Conservation (phyloP, 2,113 vertebrate species). For the Neofelis nebulosa region DNA sequence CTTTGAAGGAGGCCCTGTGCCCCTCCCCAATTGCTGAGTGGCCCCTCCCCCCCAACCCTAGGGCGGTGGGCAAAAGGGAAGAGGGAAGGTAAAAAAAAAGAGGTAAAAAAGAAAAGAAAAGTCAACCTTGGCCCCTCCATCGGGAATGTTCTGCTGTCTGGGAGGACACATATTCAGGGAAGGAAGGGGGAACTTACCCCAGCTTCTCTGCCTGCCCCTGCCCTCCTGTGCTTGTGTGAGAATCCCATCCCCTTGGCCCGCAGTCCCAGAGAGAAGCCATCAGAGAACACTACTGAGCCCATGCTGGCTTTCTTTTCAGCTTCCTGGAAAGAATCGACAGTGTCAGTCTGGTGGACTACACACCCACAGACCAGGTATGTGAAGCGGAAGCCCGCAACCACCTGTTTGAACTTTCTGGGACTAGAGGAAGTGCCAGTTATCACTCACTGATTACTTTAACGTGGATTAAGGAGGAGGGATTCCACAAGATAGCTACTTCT, state of each 20-base stretch:
- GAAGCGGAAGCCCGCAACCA: background rate
- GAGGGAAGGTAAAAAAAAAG: background rate
- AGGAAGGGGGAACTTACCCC: background rate
- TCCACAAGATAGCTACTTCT: background rate
- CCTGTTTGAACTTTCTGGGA: background rate
- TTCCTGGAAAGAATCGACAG: slow-evolving; percentile 99
- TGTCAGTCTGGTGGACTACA: slow-evolving; percentile 98
- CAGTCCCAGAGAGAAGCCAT: background rate
- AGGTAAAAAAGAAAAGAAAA: background rate
- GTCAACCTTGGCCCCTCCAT: no score
- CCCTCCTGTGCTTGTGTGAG: background rate
- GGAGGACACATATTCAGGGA: background rate
- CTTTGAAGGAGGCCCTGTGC: background rate
- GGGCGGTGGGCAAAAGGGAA: background rate
- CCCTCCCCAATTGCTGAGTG: background rate
- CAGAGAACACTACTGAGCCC: background rate
- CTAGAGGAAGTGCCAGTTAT: background rate
- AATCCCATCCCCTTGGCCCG: accelerated
- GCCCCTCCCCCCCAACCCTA: background rate
- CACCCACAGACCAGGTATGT: slow-evolving; percentile 97
- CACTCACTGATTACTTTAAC: background rate
- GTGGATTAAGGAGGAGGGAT: background rate
- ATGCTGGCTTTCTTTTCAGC: slow-evolving; percentile 84
- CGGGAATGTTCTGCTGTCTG: background rate
- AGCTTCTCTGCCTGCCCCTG: background rate